phyloP scores from a whole-genome alignment of 2,113 vertebrate species.

The Macaca fascicularis region T2T-MFA8v1.1 NC_088387.1:114790501-114791000 shows the following conservation, averaged over 20 bases:
- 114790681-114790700: not conserved
- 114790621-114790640: not conserved
- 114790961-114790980: too few species aligned
- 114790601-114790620: not conserved
- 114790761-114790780: rapidly evolving
- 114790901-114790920: rapidly evolving
- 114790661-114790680: not conserved
- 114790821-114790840: not conserved
- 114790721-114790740: not conserved
- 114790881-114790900: rapidly evolving
- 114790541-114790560: not conserved
- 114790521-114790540: not conserved
- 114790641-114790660: not conserved
- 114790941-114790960: not conserved
- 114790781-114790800: not conserved
- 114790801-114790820: not conserved
- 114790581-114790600: not conserved
- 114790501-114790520: not conserved
- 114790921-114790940: not conserved
- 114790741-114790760: rapidly evolving
- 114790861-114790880: not conserved
- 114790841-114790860: not conserved
- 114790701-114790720: not conserved
- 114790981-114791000: not conserved
- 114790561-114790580: not conserved